Base-by-base conservation (phyloP, 2,797 vertebrate genomes). In the Hoplostethus atlanticus region DNA sequence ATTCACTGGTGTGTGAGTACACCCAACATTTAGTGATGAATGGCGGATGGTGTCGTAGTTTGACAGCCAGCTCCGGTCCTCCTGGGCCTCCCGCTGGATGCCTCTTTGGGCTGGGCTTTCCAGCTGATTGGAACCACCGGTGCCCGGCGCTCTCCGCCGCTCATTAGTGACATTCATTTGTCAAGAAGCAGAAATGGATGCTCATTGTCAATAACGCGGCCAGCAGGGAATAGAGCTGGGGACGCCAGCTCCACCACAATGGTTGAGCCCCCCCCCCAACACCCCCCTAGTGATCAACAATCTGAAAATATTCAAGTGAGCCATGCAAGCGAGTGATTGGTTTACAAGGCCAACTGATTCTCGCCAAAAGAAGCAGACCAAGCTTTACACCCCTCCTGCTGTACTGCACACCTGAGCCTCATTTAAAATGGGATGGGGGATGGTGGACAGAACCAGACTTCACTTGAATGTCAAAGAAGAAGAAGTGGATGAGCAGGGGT, bases 101-200 rank as follows among this genome's bases (percentile, higher is more conserved):
- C 34, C 51, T 63, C 42, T 31, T 36, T 0, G 17, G 3, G n/a
- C 44, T 1, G 3, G 21, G 21, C 69, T 42, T 40, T 66, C 54
- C 59, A 42, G 42, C 50, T 58, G 58, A 73, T 51, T 71, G 55
- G 21, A 70, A 42, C 55, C 74, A 7, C 55, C 68, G 11, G 61
- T 46, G 66, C 50, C 79, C 70, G 71, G 21, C 68, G 68, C 72
- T 56, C 46, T 48, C 52, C 0, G 15, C 57, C 30, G 0, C 46
- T 68, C 66, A 71, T 81, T 77, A 77, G 68, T 54, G 64, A 61
- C 56, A 16, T 62, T 71, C 68, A 75, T 84, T 31, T 80, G 52
- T 74, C 40, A 70, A 4, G 56, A 71, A 53, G 56, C 54, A 4
- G 64, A 57, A 71, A 72, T 54, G 59, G 58, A 71, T 56, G 28